phyloP scores from a whole-genome alignment of 2,113 vertebrate genomes.

The Peromyscus polionotus region DNA sequence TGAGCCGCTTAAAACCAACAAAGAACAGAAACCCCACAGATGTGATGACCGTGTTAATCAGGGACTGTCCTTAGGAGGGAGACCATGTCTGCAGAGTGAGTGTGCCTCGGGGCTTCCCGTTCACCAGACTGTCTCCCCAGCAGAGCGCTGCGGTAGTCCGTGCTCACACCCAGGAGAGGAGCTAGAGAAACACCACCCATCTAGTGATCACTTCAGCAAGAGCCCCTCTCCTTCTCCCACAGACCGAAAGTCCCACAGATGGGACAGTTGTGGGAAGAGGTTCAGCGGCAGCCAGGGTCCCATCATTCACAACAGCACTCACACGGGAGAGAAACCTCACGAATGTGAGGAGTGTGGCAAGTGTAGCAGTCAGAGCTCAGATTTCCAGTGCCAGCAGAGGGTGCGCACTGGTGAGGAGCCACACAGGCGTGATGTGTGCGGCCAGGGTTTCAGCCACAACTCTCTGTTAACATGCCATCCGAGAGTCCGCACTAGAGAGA shows the following conservation, averaged over 20 bases:
- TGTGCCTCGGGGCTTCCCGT: not conserved
- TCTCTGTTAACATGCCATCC: slow-evolving; percentile 49
- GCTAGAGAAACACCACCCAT: not conserved
- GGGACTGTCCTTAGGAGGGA: not conserved
- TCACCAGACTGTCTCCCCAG: not conserved
- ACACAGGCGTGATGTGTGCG: slow-evolving; percentile 56
- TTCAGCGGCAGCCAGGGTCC: slow-evolving; percentile 73
- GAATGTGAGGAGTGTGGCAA: slow-evolving; percentile 79
- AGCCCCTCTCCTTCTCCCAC: slow-evolving; percentile 37
- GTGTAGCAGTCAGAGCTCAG: slow-evolving; percentile 69
- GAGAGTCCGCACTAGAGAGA: slow-evolving; percentile 79
- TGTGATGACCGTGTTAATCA: slow-evolving; percentile 46
- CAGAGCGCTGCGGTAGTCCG: slow-evolving; percentile 28
- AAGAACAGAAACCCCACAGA: not conserved
- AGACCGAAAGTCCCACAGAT: slow-evolving; percentile 70
- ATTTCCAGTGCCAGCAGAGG: slow-evolving; percentile 75
- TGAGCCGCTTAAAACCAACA: not conserved
- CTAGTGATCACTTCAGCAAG: slow-evolving; percentile 7
- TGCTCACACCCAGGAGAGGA: slow-evolving; percentile 2
- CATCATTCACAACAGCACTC: slow-evolving; percentile 50
- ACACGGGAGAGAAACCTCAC: slow-evolving; percentile 80
- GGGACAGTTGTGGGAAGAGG: slow-evolving; percentile 65
- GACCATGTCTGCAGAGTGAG: not conserved
- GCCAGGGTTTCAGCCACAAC: slow-evolving; percentile 74
- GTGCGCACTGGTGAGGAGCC: slow-evolving; percentile 79